Conservation (phyloP, 2,113 vertebrate species). For the Melozone crissalis region DNA sequence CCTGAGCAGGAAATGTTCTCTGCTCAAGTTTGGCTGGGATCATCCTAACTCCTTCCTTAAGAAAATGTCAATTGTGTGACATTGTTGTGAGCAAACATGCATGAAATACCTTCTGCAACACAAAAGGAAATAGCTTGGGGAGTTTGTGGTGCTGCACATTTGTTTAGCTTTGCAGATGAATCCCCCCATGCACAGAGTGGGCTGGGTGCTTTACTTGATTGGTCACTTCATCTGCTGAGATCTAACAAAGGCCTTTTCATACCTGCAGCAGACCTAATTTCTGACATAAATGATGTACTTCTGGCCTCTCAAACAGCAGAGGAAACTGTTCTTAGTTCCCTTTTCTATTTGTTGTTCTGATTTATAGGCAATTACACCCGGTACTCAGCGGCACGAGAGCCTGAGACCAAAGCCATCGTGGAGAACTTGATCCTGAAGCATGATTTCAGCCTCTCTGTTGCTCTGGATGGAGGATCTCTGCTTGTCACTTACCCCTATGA, state of each 20-base stretch:
- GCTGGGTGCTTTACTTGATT: background rate
- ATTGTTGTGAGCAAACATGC: background rate
- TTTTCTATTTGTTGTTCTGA: background rate
- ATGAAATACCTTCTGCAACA: background rate
- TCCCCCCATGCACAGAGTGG: background rate
- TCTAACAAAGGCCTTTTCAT: background rate
- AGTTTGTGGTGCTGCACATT: background rate
- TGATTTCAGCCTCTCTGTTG: conserved; percentile 89
- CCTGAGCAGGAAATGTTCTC: background rate
- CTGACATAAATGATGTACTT: background rate
- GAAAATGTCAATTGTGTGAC: background rate
- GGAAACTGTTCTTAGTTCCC: background rate
- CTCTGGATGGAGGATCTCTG: conserved; percentile 91
- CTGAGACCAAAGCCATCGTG: conserved; percentile 91
- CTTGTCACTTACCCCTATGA: conserved; percentile 93
- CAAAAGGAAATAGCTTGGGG: background rate
- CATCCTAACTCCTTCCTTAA: background rate
- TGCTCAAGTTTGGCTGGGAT: background rate
- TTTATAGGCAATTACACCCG: conserved; percentile 87
- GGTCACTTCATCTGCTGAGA: background rate
- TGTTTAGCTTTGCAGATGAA: background rate
- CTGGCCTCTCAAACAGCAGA: background rate
- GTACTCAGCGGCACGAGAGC: conserved; percentile 73
- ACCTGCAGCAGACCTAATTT: background rate
- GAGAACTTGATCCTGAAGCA: conserved; percentile 87